phyloP scores from a whole-genome alignment of 2,113 vertebrate species.

The Paralichthys olivaceus region DNA sequence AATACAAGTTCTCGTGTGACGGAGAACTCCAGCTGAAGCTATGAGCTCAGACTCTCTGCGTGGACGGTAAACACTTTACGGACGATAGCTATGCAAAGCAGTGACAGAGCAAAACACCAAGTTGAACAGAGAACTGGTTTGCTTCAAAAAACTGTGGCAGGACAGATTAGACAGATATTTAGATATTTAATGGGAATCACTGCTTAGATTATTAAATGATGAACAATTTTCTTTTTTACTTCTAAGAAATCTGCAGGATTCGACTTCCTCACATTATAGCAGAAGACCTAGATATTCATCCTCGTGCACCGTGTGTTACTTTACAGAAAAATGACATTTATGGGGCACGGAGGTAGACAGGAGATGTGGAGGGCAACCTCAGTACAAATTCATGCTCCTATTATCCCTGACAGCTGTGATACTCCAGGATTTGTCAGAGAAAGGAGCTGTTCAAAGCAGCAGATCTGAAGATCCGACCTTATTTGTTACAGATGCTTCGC shows the following conservation, averaged over 20 bases:
- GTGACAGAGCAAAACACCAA: too few species aligned
- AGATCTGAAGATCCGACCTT: constrained; percentile 21
- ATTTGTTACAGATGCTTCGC: constrained; percentile 5
- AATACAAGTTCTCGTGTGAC: too few species aligned
- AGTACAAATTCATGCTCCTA: constrained; percentile 49
- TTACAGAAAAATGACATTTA: constrained; percentile 56
- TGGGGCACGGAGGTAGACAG: constrained; percentile 51
- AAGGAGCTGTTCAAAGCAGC: constrained; percentile 16
- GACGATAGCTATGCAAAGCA: too few species aligned
- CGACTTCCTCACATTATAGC: constrained; percentile 1
- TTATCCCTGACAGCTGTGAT: constrained; percentile 62
- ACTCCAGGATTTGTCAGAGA: constrained; percentile 35
- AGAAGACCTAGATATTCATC: constrained; percentile 16
- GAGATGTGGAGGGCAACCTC: constrained; percentile 47
- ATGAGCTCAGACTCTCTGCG: too few species aligned
- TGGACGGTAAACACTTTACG: too few species aligned
- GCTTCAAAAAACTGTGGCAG: too few species aligned
- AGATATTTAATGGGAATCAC: too few species aligned
- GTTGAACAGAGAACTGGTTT: too few species aligned
- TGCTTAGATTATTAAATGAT: not conserved
- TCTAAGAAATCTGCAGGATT: too few species aligned
- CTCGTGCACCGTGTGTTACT: constrained; percentile 29
- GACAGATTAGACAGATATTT: too few species aligned
- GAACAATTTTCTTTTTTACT: not conserved
- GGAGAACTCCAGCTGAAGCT: too few species aligned